Evolutionary conservation across 1,140 invertebrate species (phyloP), one percentile per base, ranked within the genome.

Genomic region (Aphelenchoides avenae): DNA sequence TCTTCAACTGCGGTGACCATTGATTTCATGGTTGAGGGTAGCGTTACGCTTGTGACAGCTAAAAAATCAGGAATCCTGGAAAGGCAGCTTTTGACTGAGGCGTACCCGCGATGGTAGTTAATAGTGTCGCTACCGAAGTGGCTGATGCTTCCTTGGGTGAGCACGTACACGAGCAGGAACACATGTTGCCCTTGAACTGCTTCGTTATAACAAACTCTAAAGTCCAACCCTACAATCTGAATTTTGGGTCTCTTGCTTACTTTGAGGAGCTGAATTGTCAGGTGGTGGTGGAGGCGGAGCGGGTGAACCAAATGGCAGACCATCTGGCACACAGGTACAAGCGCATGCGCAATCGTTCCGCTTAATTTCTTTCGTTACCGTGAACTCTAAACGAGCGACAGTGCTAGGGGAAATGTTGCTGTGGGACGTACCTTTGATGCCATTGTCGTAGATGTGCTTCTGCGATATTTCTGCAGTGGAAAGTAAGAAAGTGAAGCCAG

Each of bases 121-220:
- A 43, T 7, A 7, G 31, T 46, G 15, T 15, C 11, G 26, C 15
- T 46, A 30, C 39, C 20, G 39, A 41, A 41, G 39, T 3, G 34
- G 13, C 3, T 5, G 13, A 36, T 5, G 27, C 13, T 18, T 46
- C 26, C 11, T 15, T 46, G 3, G n/a, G 15, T 5, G 5, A 27
- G n/a, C 43, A 46, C 15, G 34, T 46, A 24, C 43, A 46, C 15
- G 43, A 5, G 24, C 43, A 46, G n/a, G 15, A 15, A n/a, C 43
- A 46, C 26, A 18, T 46, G 43, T 46, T 46, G 13, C 34, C 34
- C 26, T 46, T 46, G 43, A 46, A 30, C 13, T 46, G 26, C 13
- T 46, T 46, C n/a, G 34, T 31, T 46, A 46, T 46, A n/a, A n/a
- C n/a, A n/a, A n/a, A n/a, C n/a, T n/a, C n/a, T n/a, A n/a, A n/a